These are phyloP conservation scores for Linepithema humile DNA, from an alignment of 1,140 invertebrate species.

Conservation along the genomic window DNA sequence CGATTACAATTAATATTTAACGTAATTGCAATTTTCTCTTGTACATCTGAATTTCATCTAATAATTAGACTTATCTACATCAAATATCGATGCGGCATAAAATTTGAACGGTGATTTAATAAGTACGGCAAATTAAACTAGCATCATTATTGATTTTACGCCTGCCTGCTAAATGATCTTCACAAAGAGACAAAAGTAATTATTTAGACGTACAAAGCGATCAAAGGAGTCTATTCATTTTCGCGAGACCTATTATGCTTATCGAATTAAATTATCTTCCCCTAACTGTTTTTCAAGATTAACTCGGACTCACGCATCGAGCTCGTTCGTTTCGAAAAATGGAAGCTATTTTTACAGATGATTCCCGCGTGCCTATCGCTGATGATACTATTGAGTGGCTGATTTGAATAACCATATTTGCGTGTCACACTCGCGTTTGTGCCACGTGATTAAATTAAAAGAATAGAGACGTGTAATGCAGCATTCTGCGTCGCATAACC, in stretches of 20 bases:
- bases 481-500: background rate
- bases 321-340: background rate
- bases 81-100: background rate
- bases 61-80: background rate
- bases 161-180: background rate
- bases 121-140: background rate
- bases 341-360: constrained; percentile 37
- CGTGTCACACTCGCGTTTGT: background rate
- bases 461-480: background rate
- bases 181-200: background rate
- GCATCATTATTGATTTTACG: background rate
- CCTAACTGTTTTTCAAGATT: constrained; percentile 7
- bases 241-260: background rate
- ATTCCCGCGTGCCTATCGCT: constrained; percentile 2
- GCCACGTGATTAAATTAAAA: constrained; percentile 3
- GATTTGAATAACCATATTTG: constrained; percentile 55
- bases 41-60: background rate
- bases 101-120: background rate
- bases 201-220: background rate
- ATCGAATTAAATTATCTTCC: constrained; percentile 3
- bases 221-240: background rate
- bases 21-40: background rate
- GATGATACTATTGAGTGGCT: constrained; percentile 28
- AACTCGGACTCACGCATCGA: background rate
- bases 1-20: background rate